Base-by-base conservation (phyloP, 2,797 vertebrate genomes). In the Australoheros facetus region DNA sequence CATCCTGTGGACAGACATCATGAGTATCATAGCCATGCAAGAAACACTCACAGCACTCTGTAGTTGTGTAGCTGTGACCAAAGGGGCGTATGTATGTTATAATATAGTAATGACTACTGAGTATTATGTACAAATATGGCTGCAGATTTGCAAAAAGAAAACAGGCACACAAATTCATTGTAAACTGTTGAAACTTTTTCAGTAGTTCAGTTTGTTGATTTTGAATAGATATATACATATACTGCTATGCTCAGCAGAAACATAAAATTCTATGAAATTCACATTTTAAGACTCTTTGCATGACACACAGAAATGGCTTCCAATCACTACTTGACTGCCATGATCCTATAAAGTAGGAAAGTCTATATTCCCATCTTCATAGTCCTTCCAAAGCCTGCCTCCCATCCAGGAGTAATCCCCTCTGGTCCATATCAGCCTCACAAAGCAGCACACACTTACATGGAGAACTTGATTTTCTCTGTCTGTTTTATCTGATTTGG, bases 401-500 rank as follows among this genome's bases (percentile, higher is more conserved):
- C 84, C 93, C 92, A 87, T 90, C 87, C 89, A 78, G 76, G 77
- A 87, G 72, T 94, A 92, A 94, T 94, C 93, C 92, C 90, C 92
- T 93, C 91, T 89, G 88, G 82, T 91, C 88, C 87, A 88, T 91
- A 93, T 93, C 92, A 93, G 88, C 85, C 72, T 75, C 81, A 78
- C 83, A 93, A 91, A 92, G 89, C 89, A 82, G 82, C 37, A 4
- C 89, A 90, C 90, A 87, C 91, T 95, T 94, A 95, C 93, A 93
- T 53, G 85, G 84, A 88, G 85, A 94, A 92, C 87, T 91, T 93
- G 89, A 89, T 91, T 93, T 94, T 82, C 91, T 85, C 86, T 79
- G 83, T 85, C 91, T 91, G 81, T 91, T 93, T 92, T 94, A 95
- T 94, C 93, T 89, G 94, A 95, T 95, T 93, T 89, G 85, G 85